Evolutionary conservation across 2,797 vertebrate genomes (phyloP).

Genomic region (Lepidocolaptes lacrymiger): DNA sequence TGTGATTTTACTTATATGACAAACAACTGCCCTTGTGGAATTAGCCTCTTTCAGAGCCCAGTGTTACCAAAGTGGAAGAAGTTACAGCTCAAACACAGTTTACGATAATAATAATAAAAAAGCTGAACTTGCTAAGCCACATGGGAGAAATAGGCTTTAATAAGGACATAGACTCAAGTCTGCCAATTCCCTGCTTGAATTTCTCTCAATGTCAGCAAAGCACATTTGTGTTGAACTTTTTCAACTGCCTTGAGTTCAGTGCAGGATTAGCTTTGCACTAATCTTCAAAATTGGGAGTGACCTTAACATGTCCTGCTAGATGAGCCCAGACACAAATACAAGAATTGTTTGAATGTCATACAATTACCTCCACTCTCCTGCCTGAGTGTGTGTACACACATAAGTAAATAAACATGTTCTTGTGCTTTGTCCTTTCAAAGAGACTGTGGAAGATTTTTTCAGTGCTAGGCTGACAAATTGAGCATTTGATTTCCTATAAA

Average conservation of each 20-base stretch:
- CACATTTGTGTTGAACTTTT: neutral
- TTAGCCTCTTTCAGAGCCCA: neutral
- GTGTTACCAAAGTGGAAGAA: neutral
- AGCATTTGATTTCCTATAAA: neutral
- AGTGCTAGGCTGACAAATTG: neutral
- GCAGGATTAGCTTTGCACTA: neutral
- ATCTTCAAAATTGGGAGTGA: neutral
- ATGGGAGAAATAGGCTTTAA: neutral
- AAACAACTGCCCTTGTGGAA: neutral
- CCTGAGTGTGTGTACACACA: accelerated
- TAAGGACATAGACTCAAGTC: neutral
- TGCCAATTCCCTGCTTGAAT: neutral
- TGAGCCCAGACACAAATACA: neutral
- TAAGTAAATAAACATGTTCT: neutral
- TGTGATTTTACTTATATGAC: neutral
- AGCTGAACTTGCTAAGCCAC: neutral
- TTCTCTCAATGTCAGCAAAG: neutral
- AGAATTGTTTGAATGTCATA: neutral
- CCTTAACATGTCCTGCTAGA: neutral
- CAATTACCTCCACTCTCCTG: neutral
- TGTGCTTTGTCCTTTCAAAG: neutral
- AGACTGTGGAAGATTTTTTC: neutral
- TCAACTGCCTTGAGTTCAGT: neutral
- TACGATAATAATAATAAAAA: neutral
- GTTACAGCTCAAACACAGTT: neutral